These are phyloP conservation scores for Coreius guichenoti DNA, from an alignment of 2,797 vertebrate species.

Conservation along the genomic window DNA sequence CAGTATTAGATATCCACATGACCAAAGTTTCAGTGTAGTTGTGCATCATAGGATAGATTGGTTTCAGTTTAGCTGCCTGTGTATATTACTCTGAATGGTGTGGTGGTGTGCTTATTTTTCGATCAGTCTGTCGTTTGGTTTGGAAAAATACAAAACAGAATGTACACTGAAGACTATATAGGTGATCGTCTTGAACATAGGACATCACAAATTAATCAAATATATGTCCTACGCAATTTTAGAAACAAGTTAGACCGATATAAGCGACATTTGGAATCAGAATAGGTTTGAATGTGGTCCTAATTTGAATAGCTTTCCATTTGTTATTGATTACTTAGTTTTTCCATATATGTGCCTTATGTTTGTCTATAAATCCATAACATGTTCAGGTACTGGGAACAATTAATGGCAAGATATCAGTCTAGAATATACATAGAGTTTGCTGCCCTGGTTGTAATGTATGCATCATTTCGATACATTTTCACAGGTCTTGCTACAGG, in stretches of 20 bases:
- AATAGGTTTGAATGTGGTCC: conserved; percentile 42
- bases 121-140: conserved; percentile 36
- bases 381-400: conserved; percentile 69
- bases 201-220: conserved; percentile 36
- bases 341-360: conserved; percentile 82
- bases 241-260: conserved; percentile 4
- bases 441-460: background rate
- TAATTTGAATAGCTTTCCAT: conserved; percentile 63
- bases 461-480: background rate
- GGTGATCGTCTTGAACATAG: conserved; percentile 5
- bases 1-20: conserved; percentile 62
- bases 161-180: conserved; percentile 24
- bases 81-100: conserved; percentile 46
- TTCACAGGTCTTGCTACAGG: background rate
- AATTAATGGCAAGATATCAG: conserved; percentile 42
- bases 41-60: conserved; percentile 49
- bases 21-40: conserved; percentile 59
- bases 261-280: background rate
- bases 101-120: conserved; percentile 40
- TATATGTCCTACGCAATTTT: conserved; percentile 35
- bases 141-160: conserved; percentile 30
- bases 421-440: conserved; percentile 31
- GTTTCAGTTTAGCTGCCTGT: conserved; percentile 53
- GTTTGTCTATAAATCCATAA: conserved; percentile 79
- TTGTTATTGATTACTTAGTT: conserved; percentile 53